Evolutionary conservation across 2,113 vertebrate species (phyloP).

Genomic region (Pelusios castaneus): DNA sequence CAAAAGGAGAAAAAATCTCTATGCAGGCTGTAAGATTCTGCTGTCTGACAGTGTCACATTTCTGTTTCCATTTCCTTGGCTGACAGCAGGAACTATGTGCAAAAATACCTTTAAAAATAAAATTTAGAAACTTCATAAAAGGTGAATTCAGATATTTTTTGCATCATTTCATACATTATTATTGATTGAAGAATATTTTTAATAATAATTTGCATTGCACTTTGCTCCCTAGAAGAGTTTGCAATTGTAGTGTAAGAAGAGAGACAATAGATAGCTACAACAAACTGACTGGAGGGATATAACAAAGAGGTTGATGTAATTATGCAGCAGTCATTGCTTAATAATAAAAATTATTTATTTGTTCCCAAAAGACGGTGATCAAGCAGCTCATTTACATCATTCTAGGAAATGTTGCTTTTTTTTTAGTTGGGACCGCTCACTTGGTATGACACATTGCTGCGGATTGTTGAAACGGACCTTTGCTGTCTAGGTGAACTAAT

Average conservation of each 20-base stretch:
- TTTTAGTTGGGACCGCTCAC: background rate
- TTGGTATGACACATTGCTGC: background rate
- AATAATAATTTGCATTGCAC: background rate
- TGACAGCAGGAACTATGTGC: background rate
- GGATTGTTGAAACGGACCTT: too few species aligned
- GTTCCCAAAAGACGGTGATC: background rate
- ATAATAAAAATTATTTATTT: background rate
- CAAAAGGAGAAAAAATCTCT: background rate
- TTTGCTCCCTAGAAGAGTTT: background rate
- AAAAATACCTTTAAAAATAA: background rate
- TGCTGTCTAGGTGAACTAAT: too few species aligned
- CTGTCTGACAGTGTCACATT: fast-evolving
- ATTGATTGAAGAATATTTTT: background rate
- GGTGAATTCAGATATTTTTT: background rate
- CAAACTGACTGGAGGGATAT: background rate
- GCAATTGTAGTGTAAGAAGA: background rate
- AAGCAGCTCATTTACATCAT: background rate
- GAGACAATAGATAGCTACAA: background rate
- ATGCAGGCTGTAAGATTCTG: background rate
- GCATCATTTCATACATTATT: background rate
- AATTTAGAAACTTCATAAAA: background rate
- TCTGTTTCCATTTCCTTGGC: background rate
- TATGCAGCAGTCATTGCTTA: background rate
- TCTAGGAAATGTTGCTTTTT: background rate
- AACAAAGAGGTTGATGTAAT: background rate